These are phyloP conservation scores for Vimba vimba DNA, from an alignment of 2,113 vertebrate genomes.

Conservation along the genomic window DNA sequence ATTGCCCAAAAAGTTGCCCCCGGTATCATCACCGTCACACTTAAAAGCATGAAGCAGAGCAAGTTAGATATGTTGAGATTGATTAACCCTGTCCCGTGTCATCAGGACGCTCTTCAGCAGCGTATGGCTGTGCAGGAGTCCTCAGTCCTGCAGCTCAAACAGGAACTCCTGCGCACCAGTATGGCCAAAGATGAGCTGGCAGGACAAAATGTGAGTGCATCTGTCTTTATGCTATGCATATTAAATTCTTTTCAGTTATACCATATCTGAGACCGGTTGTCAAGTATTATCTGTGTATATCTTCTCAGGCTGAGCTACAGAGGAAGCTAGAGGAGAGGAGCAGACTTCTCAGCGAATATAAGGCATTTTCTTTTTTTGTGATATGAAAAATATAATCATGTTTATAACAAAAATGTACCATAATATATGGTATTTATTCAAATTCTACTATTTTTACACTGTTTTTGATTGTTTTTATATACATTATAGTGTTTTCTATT, in stretches of 20 bases:
- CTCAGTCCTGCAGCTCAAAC: conserved; percentile 92
- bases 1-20: too few relatives aligned
- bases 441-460: neutral
- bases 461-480: neutral
- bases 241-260: neutral
- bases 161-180: conserved; percentile 88
- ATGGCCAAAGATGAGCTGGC: conserved; percentile 91
- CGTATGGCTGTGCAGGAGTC: conserved; percentile 88
- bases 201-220: conserved; percentile 85
- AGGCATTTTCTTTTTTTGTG: conserved; percentile 69
- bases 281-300: neutral
- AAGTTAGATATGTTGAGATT: neutral
- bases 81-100: conserved; percentile 23
- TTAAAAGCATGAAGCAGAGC: neutral
- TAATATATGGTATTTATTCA: neutral
- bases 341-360: conserved; percentile 85
- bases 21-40: too few relatives aligned
- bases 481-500: neutral
- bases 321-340: conserved; percentile 93
- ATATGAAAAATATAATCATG: neutral
- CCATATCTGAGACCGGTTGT: neutral
- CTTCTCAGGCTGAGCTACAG: conserved; percentile 85
- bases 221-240: neutral
- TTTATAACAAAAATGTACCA: neutral
- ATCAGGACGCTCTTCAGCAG: conserved; percentile 93